phyloP scores from a whole-genome alignment of 2,888 invertebrate species.

The Orchestes rusci region DNA sequence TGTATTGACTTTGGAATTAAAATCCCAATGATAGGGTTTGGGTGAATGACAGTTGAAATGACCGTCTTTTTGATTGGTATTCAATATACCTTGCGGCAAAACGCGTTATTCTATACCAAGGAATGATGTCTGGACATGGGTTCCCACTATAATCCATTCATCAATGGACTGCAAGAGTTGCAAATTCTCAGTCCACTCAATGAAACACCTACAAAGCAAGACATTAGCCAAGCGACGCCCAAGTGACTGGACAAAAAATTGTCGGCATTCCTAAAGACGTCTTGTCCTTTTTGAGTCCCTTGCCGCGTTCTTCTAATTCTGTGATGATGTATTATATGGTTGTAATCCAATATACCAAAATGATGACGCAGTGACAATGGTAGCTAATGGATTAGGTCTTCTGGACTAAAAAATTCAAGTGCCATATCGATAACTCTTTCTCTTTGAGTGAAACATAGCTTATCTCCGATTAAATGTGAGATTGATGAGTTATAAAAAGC shows the following conservation, averaged over 20 bases:
- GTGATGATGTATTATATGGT: conserved; percentile 24
- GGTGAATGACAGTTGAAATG: no score
- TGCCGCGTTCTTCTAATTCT: conserved; percentile 20
- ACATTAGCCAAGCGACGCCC: no score
- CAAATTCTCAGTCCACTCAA: no score
- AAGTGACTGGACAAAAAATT: conserved; percentile 20
- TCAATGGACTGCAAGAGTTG: no score
- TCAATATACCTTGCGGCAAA: no score
- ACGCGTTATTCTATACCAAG: no score
- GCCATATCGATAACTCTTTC: conserved; percentile 25
- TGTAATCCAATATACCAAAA: conserved; percentile 22
- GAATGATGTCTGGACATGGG: no score
- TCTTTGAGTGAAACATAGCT: conserved; percentile 14
- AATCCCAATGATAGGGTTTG: no score
- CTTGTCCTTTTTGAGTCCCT: conserved; percentile 1
- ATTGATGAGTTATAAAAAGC: conserved; percentile 25
- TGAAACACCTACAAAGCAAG: no score
- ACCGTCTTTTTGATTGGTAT: no score
- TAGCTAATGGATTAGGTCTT: conserved; percentile 29
- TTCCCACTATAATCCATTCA: no score
- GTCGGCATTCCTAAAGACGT: conserved; percentile 16
- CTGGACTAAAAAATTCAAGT: conserved; percentile 24
- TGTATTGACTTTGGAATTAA: no score
- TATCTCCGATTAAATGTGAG: conserved; percentile 19
- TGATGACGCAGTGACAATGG: conserved; percentile 30